Percentiles rank a stretch among this genome's conserved stretches.
Evolutionary conservation across 2,113 vertebrate species (phyloP).

Genomic region (Thryonomys swinderianus): DNA sequence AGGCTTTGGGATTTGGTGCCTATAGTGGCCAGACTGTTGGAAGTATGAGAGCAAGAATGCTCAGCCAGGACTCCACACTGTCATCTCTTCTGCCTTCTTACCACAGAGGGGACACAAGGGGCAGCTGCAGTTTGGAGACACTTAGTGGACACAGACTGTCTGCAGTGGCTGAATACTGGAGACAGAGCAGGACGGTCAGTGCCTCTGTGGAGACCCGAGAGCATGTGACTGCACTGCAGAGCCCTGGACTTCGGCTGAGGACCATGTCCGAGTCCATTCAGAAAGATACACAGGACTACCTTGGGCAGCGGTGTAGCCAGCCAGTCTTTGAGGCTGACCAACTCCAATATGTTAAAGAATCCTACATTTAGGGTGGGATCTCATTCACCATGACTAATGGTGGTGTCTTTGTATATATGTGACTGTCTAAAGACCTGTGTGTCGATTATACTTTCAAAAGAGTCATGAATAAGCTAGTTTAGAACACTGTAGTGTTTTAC

Average conservation of each 20-base stretch:
- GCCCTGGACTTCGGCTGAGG: constrained; percentile 84
- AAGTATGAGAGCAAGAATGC: constrained; percentile 83
- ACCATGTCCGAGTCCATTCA: constrained; percentile 90
- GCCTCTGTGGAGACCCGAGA: constrained; percentile 46
- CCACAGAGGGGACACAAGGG: not conserved
- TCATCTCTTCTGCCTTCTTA: not conserved
- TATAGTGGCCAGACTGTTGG: constrained; percentile 88
- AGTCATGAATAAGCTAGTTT: constrained; percentile 82
- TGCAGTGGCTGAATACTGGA: constrained; percentile 25
- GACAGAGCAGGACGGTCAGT: constrained; percentile 47
- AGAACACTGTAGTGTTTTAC: constrained; percentile 3
- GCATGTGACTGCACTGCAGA: constrained; percentile 55
- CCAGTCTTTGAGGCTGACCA: constrained; percentile 90
- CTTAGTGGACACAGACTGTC: constrained; percentile 21
- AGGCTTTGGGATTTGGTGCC: constrained; percentile 55
- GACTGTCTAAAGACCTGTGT: not conserved
- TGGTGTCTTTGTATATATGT: constrained; percentile 42
- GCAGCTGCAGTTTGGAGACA: constrained; percentile 13
- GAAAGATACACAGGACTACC: constrained; percentile 78
- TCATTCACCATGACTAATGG: not conserved
- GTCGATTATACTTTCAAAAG: constrained; percentile 53
- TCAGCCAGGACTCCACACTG: constrained; percentile 79
- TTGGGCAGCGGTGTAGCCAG: constrained; percentile 90
- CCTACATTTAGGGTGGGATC: constrained; percentile 91
- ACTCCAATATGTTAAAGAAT: constrained; percentile 93